phyloP scores from a whole-genome alignment of 2,797 vertebrate genomes.

The Erethizon dorsatum region DNA sequence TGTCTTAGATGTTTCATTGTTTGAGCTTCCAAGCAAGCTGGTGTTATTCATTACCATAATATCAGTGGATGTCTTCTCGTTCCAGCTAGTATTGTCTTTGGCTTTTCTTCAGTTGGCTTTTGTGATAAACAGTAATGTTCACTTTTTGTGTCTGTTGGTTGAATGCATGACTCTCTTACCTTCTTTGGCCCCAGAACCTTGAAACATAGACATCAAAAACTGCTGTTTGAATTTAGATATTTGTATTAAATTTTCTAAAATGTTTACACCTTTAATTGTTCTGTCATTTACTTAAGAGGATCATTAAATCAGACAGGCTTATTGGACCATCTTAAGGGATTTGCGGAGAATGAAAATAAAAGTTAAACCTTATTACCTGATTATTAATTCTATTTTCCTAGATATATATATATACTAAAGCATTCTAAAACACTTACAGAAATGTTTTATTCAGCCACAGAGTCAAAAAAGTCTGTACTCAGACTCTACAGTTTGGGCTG shows the following conservation, averaged over 20 bases:
- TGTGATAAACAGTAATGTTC: background rate
- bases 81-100: background rate
- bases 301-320: slow-evolving; percentile 5
- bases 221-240: slow-evolving; percentile 51
- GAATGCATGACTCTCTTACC: background rate
- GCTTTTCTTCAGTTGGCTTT: slow-evolving; percentile 28
- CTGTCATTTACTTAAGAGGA: background rate
- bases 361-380: slow-evolving; percentile 18
- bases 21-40: background rate
- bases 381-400: slow-evolving; percentile 16
- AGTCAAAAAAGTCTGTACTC: background rate
- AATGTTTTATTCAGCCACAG: background rate
- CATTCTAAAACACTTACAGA: slow-evolving; percentile 20
- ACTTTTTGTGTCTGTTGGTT: background rate
- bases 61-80: background rate
- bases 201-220: background rate
- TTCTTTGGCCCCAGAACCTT: background rate
- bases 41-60: background rate
- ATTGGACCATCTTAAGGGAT: background rate
- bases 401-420: background rate
- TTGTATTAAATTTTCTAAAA: slow-evolving; percentile 31
- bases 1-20: background rate
- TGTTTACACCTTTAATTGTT: slow-evolving; percentile 39
- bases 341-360: slow-evolving; percentile 49
- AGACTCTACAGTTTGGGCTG: background rate